Conservation (phyloP, 2,888 invertebrate genomes). For the Callyntrura guangdongensis region DNA sequence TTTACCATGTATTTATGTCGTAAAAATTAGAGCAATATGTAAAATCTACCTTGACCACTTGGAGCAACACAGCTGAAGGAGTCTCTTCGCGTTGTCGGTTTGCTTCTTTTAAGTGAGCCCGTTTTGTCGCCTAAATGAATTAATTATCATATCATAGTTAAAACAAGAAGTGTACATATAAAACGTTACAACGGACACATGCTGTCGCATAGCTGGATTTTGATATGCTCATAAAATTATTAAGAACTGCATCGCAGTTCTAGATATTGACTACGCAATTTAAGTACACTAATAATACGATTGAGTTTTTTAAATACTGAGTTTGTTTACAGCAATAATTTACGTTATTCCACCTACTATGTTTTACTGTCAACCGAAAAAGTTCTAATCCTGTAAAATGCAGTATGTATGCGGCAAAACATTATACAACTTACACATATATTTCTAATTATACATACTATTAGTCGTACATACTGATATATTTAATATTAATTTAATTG, state of each 20-base stretch:
- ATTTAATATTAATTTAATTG: no score
- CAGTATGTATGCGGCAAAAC: no score
- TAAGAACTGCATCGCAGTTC: neutral
- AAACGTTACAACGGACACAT: slow-evolving; percentile 15
- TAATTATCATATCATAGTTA: slow-evolving; percentile 15
- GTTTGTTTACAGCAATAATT: no score
- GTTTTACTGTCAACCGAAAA: no score
- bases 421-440: no score
- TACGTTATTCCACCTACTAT: no score
- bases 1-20: neutral
- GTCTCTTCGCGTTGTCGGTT: slow-evolving; percentile 76
- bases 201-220: neutral
- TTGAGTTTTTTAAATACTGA: no score
- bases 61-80: slow-evolving; percentile 83
- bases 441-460: no score
- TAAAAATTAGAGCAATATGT: neutral
- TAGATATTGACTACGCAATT: neutral
- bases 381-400: no score
- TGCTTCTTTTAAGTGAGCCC: slow-evolving; percentile 73
- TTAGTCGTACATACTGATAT: no score
- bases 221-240: neutral
- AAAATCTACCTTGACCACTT: slow-evolving; percentile 80
- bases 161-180: neutral
- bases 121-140: slow-evolving; percentile 76
- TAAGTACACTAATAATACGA: no score